These are phyloP conservation scores for Semnopithecus entellus DNA, from an alignment of 2,113 vertebrate genomes.

Conservation along the genomic window DNA sequence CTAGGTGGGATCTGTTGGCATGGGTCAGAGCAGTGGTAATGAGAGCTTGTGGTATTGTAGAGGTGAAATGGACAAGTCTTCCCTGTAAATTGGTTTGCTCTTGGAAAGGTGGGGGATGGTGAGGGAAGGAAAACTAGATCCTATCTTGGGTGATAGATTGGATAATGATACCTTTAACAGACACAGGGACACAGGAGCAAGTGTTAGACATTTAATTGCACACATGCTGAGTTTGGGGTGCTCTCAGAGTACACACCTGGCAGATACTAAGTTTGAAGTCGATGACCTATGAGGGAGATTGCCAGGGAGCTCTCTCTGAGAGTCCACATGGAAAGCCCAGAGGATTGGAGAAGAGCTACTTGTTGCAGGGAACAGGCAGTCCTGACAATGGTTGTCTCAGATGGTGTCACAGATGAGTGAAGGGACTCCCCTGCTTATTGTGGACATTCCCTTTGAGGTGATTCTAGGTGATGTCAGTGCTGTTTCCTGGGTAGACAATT, in stretches of 20 bases:
- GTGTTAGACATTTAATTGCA: constrained; percentile 29
- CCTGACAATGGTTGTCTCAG: not conserved
- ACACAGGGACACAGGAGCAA: not conserved
- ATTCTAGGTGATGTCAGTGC: not conserved
- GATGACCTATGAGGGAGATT: not conserved
- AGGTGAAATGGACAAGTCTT: not conserved
- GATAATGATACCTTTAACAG: not conserved
- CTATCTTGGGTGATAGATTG: not conserved
- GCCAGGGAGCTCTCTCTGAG: not conserved
- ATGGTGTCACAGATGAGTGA: not conserved
- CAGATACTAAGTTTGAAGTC: not conserved
- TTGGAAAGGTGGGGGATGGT: not conserved
- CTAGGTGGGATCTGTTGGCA: not conserved
- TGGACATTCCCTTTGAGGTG: not conserved
- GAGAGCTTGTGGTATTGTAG: not conserved
- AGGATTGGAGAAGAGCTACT: constrained; percentile 17
- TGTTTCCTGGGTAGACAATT: constrained; percentile 29
- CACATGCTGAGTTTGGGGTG: not conserved
- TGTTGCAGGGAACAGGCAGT: not conserved
- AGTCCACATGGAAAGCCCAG: not conserved
- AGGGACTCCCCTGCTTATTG: not conserved
- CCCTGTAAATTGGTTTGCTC: constrained; percentile 24
- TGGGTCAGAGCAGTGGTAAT: not conserved
- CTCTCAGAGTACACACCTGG: not conserved
- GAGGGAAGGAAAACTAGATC: constrained; percentile 23